Percentiles rank a stretch among this genome's conserved stretches.
Evolutionary conservation across 2,113 vertebrate species (phyloP).

Genomic region (Rana temporaria): DNA sequence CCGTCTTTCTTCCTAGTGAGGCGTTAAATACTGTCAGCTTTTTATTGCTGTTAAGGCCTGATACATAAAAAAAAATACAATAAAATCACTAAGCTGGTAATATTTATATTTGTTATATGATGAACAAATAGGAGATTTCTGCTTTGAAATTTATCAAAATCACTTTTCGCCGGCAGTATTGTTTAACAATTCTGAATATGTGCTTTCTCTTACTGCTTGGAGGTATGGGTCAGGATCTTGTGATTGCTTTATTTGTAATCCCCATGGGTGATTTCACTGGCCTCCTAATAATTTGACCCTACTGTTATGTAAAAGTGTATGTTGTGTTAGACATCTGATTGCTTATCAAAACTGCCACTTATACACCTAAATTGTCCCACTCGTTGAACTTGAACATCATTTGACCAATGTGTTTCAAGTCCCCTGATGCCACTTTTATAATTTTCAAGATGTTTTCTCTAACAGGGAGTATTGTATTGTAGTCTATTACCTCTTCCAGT

Average conservation of each 20-base stretch:
- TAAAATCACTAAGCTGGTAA: too few species aligned
- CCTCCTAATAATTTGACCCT: conserved; percentile 4
- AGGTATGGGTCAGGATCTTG: conserved; percentile 8
- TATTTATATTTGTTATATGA: too few species aligned
- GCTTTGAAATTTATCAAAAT: too few species aligned
- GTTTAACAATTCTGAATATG: not conserved
- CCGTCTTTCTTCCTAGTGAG: too few species aligned
- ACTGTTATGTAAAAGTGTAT: not conserved
- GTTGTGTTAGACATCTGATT: conserved; percentile 5
- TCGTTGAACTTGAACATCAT: conserved; percentile 6
- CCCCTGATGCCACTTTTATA: not conserved
- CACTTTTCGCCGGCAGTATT: not conserved
- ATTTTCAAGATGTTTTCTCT: conserved; percentile 18
- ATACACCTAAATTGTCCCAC: not conserved
- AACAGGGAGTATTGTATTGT: not conserved
- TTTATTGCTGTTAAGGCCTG: too few species aligned
- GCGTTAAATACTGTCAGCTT: too few species aligned
- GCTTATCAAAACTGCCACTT: conserved; percentile 1
- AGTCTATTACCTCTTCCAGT: not conserved
- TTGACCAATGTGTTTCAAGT: not conserved
- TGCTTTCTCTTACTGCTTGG: not conserved
- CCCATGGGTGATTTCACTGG: not conserved
- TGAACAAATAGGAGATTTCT: too few species aligned
- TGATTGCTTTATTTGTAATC: not conserved
- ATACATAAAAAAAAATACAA: too few species aligned